Evolutionary conservation across 2,797 vertebrate genomes (phyloP).

Genomic region (Syngnathus rostellatus): DNA sequence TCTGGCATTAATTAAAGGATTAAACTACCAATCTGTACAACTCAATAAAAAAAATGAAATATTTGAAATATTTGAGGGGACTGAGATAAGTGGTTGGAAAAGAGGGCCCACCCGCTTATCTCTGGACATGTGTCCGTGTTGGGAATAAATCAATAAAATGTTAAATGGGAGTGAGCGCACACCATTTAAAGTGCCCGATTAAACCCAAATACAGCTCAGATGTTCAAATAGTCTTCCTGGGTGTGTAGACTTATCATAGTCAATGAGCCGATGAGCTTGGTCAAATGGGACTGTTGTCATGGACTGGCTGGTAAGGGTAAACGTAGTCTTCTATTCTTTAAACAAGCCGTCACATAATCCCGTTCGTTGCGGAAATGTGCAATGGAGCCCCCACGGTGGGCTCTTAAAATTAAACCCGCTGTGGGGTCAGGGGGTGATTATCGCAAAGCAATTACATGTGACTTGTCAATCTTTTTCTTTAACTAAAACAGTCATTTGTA

Average conservation of each 20-base stretch:
- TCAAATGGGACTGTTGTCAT: background rate
- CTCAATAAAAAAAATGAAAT: no score
- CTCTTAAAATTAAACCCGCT: background rate
- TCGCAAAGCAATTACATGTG: background rate
- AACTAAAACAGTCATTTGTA: background rate
- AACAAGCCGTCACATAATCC: conserved; percentile 4
- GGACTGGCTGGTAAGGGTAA: conserved; percentile 4
- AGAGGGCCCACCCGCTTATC: no score
- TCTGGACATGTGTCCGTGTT: background rate
- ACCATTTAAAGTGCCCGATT: background rate
- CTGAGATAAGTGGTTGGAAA: no score
- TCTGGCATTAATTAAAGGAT: no score
- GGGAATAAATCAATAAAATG: background rate
- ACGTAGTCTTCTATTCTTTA: conserved; percentile 2
- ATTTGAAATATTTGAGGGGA: no score
- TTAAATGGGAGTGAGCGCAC: background rate
- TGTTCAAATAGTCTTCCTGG: background rate
- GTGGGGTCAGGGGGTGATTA: background rate
- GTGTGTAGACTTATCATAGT: background rate
- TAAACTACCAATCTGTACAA: no score
- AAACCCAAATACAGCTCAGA: background rate
- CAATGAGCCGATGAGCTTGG: background rate
- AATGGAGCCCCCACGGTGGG: background rate
- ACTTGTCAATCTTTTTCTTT: background rate
- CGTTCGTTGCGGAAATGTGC: background rate